A percentile compares a stretch with the other conserved stretches of the same genome.
phyloP scores from a whole-genome alignment of 2,888 invertebrate species.

The Latrodectus elegans region DNA sequence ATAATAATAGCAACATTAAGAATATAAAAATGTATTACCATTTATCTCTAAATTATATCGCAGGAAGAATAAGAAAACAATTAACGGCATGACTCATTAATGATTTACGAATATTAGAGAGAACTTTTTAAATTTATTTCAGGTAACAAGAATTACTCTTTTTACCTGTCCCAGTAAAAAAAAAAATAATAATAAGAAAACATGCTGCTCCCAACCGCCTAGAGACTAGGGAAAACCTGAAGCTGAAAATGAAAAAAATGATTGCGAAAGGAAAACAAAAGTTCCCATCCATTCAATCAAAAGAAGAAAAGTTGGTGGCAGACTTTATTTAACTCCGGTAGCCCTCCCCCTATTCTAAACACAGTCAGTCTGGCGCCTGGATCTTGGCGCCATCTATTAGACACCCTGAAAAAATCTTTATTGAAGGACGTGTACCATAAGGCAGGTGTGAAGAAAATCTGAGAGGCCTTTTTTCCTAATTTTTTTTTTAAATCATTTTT shows the following conservation, averaged over 20 bases:
- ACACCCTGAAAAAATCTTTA: constrained; percentile 30
- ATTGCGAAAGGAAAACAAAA: constrained; percentile 6
- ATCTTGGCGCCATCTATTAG: constrained; percentile 51
- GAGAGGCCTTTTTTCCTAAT: constrained; percentile 19
- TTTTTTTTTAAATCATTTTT: neutral
- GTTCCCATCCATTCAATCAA: constrained; percentile 51
- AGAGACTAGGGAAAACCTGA: neutral
- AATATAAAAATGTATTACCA: too few relatives aligned
- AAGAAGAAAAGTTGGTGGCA: constrained; percentile 44
- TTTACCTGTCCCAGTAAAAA: too few relatives aligned
- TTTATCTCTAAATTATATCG: too few relatives aligned
- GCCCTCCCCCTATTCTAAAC: constrained; percentile 59
- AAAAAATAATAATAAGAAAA: too few relatives aligned
- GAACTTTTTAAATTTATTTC: too few relatives aligned
- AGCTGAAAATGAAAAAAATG: constrained; percentile 22
- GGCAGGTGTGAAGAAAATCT: constrained; percentile 51
- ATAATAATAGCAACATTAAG: too few relatives aligned
- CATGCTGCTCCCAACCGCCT: too few relatives aligned
- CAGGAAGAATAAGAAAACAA: too few relatives aligned
- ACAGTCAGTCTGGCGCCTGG: constrained; percentile 62
- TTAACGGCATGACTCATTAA: too few relatives aligned
- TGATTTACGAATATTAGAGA: too few relatives aligned
- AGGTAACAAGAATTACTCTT: too few relatives aligned
- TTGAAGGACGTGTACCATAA: constrained; percentile 61
- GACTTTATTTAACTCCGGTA: constrained; percentile 64